A percentile compares a stretch with the other conserved stretches of the same genome.
Conservation (phyloP, 2,113 vertebrate species). For the Gallinago paraguaiae region DNA sequence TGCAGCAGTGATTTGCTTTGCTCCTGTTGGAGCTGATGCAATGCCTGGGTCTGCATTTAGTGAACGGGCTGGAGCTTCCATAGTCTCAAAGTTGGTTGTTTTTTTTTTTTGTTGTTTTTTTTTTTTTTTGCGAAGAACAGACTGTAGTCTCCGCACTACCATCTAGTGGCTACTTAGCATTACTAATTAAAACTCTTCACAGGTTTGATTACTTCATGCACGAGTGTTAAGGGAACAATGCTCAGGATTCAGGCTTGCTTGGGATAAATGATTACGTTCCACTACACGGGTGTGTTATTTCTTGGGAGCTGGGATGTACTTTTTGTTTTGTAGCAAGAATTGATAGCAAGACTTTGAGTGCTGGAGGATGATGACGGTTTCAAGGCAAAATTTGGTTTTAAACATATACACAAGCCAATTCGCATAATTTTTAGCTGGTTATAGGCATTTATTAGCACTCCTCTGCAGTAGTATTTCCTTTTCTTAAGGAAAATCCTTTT, state of each 20-base stretch:
- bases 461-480: background rate
- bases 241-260: background rate
- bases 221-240: background rate
- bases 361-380: background rate
- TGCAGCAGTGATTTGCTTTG: background rate
- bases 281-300: background rate
- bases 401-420: background rate
- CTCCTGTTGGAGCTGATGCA: background rate
- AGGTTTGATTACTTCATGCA: background rate
- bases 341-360: background rate
- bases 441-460: slow-evolving; percentile 13
- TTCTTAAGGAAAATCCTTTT: slow-evolving; percentile 22
- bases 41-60: background rate
- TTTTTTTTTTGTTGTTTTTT: no score
- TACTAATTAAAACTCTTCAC: accelerated
- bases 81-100: background rate
- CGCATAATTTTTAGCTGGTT: background rate
- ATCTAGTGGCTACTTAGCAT: slow-evolving; percentile 24
- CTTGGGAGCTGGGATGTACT: accelerated
- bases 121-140: background rate
- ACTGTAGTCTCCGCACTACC: background rate
- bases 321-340: background rate
- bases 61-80: background rate
- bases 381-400: background rate
- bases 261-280: background rate